Conservation (phyloP, 1,140 invertebrate species). For the Diuraphis noxia region DNA sequence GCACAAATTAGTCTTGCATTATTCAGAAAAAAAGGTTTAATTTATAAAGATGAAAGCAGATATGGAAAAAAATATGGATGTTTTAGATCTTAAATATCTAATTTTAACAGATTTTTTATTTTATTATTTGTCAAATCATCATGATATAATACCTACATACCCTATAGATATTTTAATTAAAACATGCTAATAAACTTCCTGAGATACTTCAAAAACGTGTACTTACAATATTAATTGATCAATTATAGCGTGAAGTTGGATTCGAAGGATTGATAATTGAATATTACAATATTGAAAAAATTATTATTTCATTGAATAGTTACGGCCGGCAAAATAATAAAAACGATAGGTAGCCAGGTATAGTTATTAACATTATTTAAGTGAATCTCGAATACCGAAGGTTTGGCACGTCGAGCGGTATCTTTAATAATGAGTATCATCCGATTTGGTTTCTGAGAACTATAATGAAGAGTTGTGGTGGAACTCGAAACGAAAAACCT, state of each 20-base stretch:
- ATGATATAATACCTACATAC: not conserved
- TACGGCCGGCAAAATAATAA: not conserved
- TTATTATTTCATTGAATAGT: not conserved
- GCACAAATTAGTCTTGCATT: not conserved
- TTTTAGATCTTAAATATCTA: not conserved
- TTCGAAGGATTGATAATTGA: not conserved
- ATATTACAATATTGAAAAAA: too few species aligned
- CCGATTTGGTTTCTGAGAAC: not conserved
- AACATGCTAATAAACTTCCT: not conserved
- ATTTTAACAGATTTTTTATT: not conserved
- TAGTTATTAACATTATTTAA: not conserved
- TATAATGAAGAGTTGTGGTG: not conserved
- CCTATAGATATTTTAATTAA: not conserved
- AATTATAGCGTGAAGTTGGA: not conserved
- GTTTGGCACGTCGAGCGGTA: not conserved
- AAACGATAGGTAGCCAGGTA: not conserved
- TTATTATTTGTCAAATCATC: not conserved
- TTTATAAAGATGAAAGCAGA: not conserved
- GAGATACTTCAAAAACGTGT: not conserved
- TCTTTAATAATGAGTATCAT: not conserved
- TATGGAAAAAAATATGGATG: not conserved
- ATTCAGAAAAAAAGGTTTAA: not conserved
- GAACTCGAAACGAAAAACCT: not conserved
- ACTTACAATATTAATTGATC: not conserved
- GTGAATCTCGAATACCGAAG: not conserved